Evolutionary conservation across 2,113 vertebrate genomes (phyloP), one percentile per base, ranked within the genome.

Genomic region (Brachirus orientalis): DNA sequence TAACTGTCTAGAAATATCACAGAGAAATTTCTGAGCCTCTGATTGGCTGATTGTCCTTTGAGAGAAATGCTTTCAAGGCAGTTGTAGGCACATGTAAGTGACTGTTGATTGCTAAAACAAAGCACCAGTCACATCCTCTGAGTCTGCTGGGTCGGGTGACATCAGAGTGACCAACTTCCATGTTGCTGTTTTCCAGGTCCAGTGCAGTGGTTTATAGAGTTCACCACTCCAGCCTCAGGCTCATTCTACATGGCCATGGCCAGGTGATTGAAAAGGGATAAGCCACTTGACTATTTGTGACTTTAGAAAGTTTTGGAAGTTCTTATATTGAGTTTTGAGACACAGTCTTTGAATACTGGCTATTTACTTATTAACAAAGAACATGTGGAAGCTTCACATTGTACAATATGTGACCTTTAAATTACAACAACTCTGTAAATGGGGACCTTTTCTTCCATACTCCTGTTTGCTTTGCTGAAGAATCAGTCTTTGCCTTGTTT

Each of bases 401-500:
- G 14, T 18, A 12, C n/a, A 55, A n/a, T 14, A 35, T 16, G 16
- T 14, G 2, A 33, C 51, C 12, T 1, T 12, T 11, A 69, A 64
- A 62, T 10, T 22, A 46, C 38, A 75, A 48, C 47, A 57, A 50
- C 28, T 45, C 22, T 50, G 62, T 51, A 54, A 71, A 52, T 22
- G 18, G 62, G 51, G 18, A 45, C 47, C 37, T 17, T 13, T 43
- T 55, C 35, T 18, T 41, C 45, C 16, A 17, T 46, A 11, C 44
- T 18, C 22, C 13, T 67, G 67, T 74, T 73, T 72, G 35, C 70
- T 75, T 74, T 65, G 57, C 72, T 69, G 59, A 79, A 72, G 20
- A 78, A 75, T 81, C 28, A 1, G 18, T 80, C 66, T 77, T 10
- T 77, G 64, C 79, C 76, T 61, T 70, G 60, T 84, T 83, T 83